These are phyloP conservation scores for Climacteris rufus DNA, from an alignment of 2,113 vertebrate species.

Conservation along the genomic window DNA sequence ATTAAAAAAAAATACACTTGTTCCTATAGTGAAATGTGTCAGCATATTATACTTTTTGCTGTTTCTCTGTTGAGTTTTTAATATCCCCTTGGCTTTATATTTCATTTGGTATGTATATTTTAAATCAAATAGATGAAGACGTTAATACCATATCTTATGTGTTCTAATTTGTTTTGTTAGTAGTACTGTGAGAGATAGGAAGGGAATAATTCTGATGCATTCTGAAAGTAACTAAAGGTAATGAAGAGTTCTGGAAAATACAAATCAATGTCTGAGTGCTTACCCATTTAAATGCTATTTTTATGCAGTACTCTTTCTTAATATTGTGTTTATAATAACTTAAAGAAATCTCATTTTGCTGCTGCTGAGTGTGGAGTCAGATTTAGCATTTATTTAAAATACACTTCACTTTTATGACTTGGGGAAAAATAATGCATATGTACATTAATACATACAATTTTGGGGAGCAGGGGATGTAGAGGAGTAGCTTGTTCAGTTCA, in stretches of 20 bases:
- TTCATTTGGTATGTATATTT: background rate
- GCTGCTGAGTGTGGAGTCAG: background rate
- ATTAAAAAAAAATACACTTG: background rate
- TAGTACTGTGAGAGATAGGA: background rate
- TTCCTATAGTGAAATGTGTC: background rate
- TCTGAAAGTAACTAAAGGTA: background rate
- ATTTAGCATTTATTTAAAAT: background rate
- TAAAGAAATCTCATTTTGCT: background rate
- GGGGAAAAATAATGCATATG: background rate
- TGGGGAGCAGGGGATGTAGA: accelerated
- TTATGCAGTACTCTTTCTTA: background rate
- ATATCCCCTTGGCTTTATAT: background rate
- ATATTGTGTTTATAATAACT: background rate
- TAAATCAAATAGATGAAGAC: background rate
- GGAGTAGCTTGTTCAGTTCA: background rate
- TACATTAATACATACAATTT: background rate
- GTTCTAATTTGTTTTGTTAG: background rate
- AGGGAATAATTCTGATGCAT: background rate
- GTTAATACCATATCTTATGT: background rate
- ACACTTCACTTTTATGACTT: background rate
- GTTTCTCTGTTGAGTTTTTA: background rate
- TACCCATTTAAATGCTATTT: background rate
- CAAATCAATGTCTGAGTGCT: background rate
- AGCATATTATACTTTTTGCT: background rate
- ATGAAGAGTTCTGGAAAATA: background rate